Evolutionary conservation across 1,140 invertebrate species (phyloP).

Genomic region (Zaprionus gabonicus): DNA sequence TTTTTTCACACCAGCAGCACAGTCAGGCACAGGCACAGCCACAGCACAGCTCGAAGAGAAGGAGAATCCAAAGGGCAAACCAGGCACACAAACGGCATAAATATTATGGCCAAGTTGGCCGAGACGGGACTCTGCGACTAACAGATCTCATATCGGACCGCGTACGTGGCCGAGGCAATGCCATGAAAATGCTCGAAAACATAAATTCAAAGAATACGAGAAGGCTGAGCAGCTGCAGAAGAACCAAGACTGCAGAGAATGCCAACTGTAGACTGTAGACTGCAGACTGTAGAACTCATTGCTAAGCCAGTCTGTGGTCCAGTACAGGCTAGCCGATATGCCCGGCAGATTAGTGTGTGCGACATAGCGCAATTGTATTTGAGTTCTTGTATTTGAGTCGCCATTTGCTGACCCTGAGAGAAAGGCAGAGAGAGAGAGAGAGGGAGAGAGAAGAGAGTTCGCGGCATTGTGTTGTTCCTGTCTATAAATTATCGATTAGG

Average conservation of each 20-base stretch:
- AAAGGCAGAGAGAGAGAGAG: conserved; percentile 8
- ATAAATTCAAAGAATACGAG: conserved; percentile 59
- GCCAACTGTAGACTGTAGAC: background rate
- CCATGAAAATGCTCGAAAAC: conserved; percentile 73
- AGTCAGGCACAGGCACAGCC: conserved; percentile 18
- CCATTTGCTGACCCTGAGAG: conserved; percentile 32
- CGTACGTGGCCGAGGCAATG: conserved; percentile 63
- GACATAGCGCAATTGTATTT: conserved; percentile 44
- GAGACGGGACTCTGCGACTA: conserved; percentile 36
- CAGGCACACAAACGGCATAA: conserved; percentile 73
- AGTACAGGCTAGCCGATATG: conserved; percentile 55
- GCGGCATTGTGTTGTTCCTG: conserved; percentile 53
- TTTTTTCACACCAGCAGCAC: conserved; percentile 78
- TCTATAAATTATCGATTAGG: conserved; percentile 79
- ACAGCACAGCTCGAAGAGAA: conserved; percentile 25
- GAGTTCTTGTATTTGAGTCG: conserved; percentile 17
- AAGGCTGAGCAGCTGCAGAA: conserved; percentile 16
- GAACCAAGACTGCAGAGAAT: background rate
- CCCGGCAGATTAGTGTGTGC: conserved; percentile 61
- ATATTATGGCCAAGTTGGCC: conserved; percentile 75
- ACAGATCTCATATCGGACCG: conserved; percentile 65
- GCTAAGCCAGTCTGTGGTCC: conserved; percentile 20
- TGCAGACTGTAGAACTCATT: background rate
- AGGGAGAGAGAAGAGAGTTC: background rate
- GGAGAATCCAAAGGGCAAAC: conserved; percentile 31